These are phyloP conservation scores for Plutella xylostella DNA, from an alignment of 2,888 invertebrate genomes.

Conservation along the genomic window DNA sequence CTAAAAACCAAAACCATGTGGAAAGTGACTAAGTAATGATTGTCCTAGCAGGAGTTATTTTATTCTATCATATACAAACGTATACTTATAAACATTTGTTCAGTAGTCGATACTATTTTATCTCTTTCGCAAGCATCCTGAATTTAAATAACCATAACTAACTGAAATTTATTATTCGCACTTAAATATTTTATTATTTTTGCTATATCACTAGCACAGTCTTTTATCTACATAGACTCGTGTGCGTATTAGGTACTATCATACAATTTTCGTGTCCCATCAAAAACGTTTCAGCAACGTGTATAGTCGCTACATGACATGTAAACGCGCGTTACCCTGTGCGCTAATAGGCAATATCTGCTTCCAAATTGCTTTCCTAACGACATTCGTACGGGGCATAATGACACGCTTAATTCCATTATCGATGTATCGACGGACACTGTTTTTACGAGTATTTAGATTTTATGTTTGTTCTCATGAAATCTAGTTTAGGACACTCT, in stretches of 20 bases:
- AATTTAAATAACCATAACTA: no score
- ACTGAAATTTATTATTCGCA: neutral
- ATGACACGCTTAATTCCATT: slow-evolving; percentile 64
- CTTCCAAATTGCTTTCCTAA: slow-evolving; percentile 63
- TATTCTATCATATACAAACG: no score
- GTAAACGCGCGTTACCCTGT: no score
- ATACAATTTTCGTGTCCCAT: neutral
- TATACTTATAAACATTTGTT: no score
- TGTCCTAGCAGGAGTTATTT: no score
- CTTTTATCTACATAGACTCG: neutral
- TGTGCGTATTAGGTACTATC: neutral
- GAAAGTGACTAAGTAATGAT: no score
- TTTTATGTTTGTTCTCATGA: neutral
- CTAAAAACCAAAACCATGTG: no score
- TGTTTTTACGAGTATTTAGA: neutral
- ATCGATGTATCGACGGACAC: slow-evolving; percentile 28
- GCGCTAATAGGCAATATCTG: slow-evolving; percentile 67
- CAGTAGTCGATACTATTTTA: no score
- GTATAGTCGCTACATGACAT: slow-evolving; percentile 18
- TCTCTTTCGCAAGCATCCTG: no score
- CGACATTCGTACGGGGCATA: slow-evolving; percentile 62
- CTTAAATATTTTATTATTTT: neutral
- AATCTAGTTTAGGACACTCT: no score
- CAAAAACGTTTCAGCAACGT: neutral
- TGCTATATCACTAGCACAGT: neutral